Base-by-base conservation (phyloP, 1,140 invertebrate genomes). In the Scaptodrosophila lebanonensis region DNA sequence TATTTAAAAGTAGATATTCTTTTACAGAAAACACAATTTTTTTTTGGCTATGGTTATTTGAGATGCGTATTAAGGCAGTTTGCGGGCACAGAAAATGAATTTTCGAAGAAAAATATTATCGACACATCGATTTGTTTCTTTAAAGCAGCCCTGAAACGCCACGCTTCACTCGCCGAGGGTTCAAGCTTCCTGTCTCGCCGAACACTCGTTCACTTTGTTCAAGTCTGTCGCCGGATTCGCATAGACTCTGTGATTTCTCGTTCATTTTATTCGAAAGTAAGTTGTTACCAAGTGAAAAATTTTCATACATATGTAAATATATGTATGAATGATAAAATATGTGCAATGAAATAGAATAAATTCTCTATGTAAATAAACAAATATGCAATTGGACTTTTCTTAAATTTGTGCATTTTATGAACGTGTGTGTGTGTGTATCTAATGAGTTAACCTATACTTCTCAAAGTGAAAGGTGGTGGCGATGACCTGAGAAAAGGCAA, bases 171-270 rank as follows among this genome's bases (percentile, higher is more conserved):
- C 22, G 43, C 49, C 30, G 52, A 70, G 63, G 56, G 54, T 77
- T 72, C 72, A 62, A 67, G 72, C 36, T 49, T 67, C 42, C 39
- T 58, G 15, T 3, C 9, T 20, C 30, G 39, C 54, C 57, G 54
- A 48, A 65, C 51, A n/a, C 84, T 86, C 84, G 66, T 86, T 73
- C 84, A 86, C 84, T 86, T 86, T 86, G 82, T 86, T 84, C 82
- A 67, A 68, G 72, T 73, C 79, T 86, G 77, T 86, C 76, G 84
- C 73, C 84, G 75, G 48, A 66, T 53, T 58, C 68, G 77, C 82
- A 83, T 86, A 72, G 66, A 67, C 67, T 84, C 77, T 70, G 73
- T 86, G 83, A 84, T 86, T 84, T 84, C 76, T 83, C 77, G 65
- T 75, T 76, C 66, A 82, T 75, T 84, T 85, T 83, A 63, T 86